Base-by-base conservation (phyloP, 2,113 vertebrate genomes). In the Zingel zingel region DNA sequence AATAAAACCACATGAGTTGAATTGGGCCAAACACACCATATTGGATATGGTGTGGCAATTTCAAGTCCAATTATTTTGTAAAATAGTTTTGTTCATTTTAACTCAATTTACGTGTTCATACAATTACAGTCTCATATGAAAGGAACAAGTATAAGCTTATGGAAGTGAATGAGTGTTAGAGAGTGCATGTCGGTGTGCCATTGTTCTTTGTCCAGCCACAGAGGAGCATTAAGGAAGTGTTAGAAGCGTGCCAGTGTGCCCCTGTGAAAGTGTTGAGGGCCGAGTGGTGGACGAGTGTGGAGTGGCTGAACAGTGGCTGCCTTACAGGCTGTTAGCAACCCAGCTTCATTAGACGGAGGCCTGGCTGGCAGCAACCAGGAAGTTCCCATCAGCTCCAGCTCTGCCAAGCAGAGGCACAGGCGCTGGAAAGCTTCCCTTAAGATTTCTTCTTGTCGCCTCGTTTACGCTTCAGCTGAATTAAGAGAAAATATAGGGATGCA, bases 221-320 rank as follows among this genome's bases (percentile, higher is more conserved):
- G 89, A 54, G 90, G 92, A 91, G 92, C 87, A 92, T 92, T 93
- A 92, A 93, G 94, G 94, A 94, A 94, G 93, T 93, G 91, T 89
- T 88, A 85, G 91, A 89, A 93, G 93, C 69, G 94, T 94, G 93
- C 92, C 92, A 93, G 92, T 83, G 89, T 84, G 91, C 85, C 91
- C 88, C 89, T 84, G 89, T 89, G 88, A 91, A 88, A 93, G 93
- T 91, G 92, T 79, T 19, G 89, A 93, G 92, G 88, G 87, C 92
- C 68, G 86, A 89, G 91, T 69, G 69, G 76, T 77, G 86, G 86
- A 81, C 74, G 81, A 89, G 82, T 84, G 90, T 86, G 92, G 92
- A 93, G 89, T 88, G 86, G 87, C 73, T 88, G 88, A 92, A 93
- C 93, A 93, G 92, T 89, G 92, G 92, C 87, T 71, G 84, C 83